These are phyloP conservation scores for Ophiothrix spiculata DNA, from an alignment of 35 echinoderm and acorn worm species.

Conservation along the genomic window DNA sequence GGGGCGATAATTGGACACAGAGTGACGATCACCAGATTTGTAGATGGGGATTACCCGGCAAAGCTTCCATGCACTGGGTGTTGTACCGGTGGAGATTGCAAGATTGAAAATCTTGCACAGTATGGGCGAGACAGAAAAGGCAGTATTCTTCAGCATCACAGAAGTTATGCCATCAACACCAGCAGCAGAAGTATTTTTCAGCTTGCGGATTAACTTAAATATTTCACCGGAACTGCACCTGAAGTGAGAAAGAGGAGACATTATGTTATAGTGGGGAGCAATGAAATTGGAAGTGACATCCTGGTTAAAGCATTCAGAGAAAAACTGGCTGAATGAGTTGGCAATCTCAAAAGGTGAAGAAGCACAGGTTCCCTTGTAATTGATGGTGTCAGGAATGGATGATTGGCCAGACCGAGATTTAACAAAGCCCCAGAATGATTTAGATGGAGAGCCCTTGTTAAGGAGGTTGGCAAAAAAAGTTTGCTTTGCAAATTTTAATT, in stretches of 20 bases:
- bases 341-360: neutral
- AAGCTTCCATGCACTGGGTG: constrained; percentile 11
- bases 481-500: neutral
- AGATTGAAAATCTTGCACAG: neutral
- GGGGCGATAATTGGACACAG: neutral
- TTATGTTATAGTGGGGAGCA: neutral
- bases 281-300: neutral
- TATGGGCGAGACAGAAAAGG: neutral
- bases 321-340: neutral
- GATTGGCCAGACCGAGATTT: neutral
- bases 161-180: neutral
- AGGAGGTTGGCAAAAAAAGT: neutral
- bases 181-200: neutral
- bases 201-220: neutral
- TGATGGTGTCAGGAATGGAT: neutral
- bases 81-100: neutral
- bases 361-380: neutral
- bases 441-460: neutral
- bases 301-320: neutral
- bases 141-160: neutral
- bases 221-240: neutral
- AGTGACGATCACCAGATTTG: constrained; percentile 11
- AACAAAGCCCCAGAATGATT: constrained; percentile 4
- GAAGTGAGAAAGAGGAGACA: neutral
- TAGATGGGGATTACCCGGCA: neutral